Base-by-base conservation (phyloP, 2,797 vertebrate genomes). In the Sardinella longiceps region DNA sequence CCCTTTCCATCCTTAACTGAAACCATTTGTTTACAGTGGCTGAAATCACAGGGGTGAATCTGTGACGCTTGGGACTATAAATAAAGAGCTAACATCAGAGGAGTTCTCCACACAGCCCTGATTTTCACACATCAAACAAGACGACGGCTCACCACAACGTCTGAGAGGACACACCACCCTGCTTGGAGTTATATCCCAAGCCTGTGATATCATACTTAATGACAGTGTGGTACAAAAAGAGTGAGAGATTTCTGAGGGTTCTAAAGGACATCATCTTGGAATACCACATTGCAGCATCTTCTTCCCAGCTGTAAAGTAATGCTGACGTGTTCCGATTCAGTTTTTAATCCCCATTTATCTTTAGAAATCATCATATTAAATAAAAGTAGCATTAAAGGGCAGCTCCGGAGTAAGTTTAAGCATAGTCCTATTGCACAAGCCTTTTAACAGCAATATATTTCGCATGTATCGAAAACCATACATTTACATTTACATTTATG, bases 1-100 rank as follows among this genome's bases (percentile, higher is more conserved):
- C 66, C 66, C 60, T 12, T 37, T 37, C 28, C 30, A 15, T 74
- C 18, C 66, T 33, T 37, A 74, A 33, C 5, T 14, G 30, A 37
- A 39, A 37, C 66, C 0, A 14, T 74, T 14, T 37, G 66, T 74
- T 74, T 74, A 37, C 33, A 74, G 14, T 37, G 20, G 66, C 18
- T 33, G 12, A 74, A 74, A 74, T 74, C 66, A 74, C 66, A 74
- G 66, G 66, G 66, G 12, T 33, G 66, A 74, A 37, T 74, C 66
- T 74, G 66, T 74, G 66, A 28, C 60, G 28, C 60, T 66, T 66
- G 60, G 10, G 15, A 37, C 66, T 74, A 39, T 18, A 74, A 74
- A 74, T 74, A 74, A 74, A 39, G 66, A 74, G 28, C 30, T 20
- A 3, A 37, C 66, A 74, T 74, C 30, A 37, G 14, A 74, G 1